Conservation (phyloP, 2,113 vertebrate genomes). For the Austrofundulus limnaeus region DNA sequence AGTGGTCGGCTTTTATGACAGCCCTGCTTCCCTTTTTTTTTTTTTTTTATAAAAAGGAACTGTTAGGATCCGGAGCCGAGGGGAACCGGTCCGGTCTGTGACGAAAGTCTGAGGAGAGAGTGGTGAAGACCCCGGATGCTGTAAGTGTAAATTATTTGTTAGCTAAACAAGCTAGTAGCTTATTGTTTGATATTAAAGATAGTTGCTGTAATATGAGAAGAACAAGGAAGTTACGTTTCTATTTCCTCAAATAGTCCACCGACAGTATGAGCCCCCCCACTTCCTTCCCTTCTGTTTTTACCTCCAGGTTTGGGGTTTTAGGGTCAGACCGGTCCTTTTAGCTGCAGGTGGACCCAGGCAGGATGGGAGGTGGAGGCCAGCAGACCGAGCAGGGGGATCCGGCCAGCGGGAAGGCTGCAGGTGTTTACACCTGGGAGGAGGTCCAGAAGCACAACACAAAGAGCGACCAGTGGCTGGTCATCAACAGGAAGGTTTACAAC, state of each 20-base stretch:
- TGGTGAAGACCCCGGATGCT: slow-evolving; percentile 23
- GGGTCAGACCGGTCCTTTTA: slow-evolving; percentile 17
- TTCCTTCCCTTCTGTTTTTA: neutral
- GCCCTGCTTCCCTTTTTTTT: neutral
- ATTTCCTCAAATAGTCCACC: neutral
- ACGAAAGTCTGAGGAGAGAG: too few species aligned
- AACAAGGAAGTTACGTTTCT: neutral
- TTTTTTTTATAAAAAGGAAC: neutral
- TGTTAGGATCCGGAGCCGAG: neutral
- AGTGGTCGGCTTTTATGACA: neutral
- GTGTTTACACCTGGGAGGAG: slow-evolving; percentile 88
- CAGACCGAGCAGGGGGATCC: slow-evolving; percentile 41
- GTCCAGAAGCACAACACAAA: slow-evolving; percentile 86
- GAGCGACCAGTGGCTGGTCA: slow-evolving; percentile 91
- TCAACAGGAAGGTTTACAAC: slow-evolving; percentile 93
- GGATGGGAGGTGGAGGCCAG: slow-evolving; percentile 56
- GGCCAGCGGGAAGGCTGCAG: slow-evolving; percentile 1
- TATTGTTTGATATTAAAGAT: too few species aligned
- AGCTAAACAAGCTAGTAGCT: too few species aligned
- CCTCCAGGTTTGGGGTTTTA: slow-evolving; percentile 44
- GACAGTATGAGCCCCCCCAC: neutral
- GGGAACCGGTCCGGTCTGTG: slow-evolving; percentile 1
- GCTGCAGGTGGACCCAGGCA: slow-evolving; percentile 30
- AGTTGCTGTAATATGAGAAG: neutral
- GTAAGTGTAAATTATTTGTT: slow-evolving; percentile 44